Percentiles rank a stretch among this genome's conserved stretches.
phyloP scores from a whole-genome alignment of 2,888 invertebrate species.

The Phalera bucephala region DNA sequence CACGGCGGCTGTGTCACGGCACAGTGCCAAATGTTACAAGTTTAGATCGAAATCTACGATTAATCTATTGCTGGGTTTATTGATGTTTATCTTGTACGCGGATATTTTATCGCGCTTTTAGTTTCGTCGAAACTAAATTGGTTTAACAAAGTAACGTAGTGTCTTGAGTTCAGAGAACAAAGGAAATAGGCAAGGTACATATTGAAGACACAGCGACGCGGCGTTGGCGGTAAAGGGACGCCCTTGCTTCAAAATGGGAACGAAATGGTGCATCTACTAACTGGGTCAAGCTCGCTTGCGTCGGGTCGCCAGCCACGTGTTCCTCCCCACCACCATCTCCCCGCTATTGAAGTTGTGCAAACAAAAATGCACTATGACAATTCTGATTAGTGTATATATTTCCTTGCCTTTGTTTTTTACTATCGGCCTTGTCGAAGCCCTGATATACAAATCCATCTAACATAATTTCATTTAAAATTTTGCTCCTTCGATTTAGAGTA shows the following conservation, averaged over 20 bases:
- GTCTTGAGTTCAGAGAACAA: constrained; percentile 24
- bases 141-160: constrained; percentile 6
- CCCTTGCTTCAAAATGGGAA: constrained; percentile 66
- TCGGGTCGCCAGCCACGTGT: constrained; percentile 67
- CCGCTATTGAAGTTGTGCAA: constrained; percentile 20
- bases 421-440: constrained; percentile 54
- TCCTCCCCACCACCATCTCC: constrained; percentile 40
- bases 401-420: constrained; percentile 23
- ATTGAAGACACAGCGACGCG: too few relatives aligned
- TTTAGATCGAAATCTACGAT: constrained; percentile 35
- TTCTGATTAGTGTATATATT: constrained; percentile 44
- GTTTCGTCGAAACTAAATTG: neutral
- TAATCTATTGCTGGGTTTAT: constrained; percentile 18
- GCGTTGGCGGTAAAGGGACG: constrained; percentile 52
- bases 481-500: constrained; percentile 39
- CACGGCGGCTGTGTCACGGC: constrained; percentile 19
- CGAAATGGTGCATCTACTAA: constrained; percentile 77
- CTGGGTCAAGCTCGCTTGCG: constrained; percentile 77
- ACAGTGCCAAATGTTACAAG: constrained; percentile 40
- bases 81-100: constrained; percentile 10
- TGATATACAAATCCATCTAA: constrained; percentile 39
- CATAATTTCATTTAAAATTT: constrained; percentile 40
- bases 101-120: neutral
- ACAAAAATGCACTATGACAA: constrained; percentile 34
- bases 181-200: constrained; percentile 26